Base-by-base conservation (phyloP, 2,797 vertebrate species). In the Coranthus polyacanthus region DNA sequence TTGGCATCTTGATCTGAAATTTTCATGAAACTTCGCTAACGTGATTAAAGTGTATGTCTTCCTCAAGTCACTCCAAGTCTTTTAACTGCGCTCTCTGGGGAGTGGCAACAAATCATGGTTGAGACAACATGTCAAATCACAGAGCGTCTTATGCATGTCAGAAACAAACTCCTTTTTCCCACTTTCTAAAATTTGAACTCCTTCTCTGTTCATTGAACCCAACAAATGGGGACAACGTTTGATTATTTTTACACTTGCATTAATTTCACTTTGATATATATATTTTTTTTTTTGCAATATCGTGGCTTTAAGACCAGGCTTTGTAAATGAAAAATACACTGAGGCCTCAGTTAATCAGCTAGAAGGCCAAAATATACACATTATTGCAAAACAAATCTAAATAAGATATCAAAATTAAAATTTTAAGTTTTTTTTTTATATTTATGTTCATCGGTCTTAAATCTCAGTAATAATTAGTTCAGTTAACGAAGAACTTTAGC, bases 21-120 rank as follows among this genome's bases (percentile, higher is more conserved):
- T 90, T 92, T 92, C 86, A 90, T 91, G 92, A 91, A 92, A 91
- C 89, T 91, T 90, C 87, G 75, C 90, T 83, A 83, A 78, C 81
- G 83, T 93, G 92, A 93, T 93, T 93, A 93, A 93, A 93, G 92
- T 89, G 88, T 86, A 84, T 26, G 86, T 91, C 90, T 91, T 90
- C 87, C 86, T 85, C 79, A 47, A 92, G 88, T 92, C 89, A 90
- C 90, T 90, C 74, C 6, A 69, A 86, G 84, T 91, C 92, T 90
- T 91, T 90, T 91, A 91, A 87, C 89, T 87, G 66, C 36, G 82
- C 79, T 91, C 90, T 68, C 83, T n/a, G 45, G 90, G 90, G 90
- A 92, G 87, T 83, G 87, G 89, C 89, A 91, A 90, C 92, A 92
- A 92, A 91, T 90, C 89, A 89, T 70, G 88, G 80, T 83, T 91